Conservation (phyloP, 2,113 vertebrate species). For the Python bivittatus region DNA sequence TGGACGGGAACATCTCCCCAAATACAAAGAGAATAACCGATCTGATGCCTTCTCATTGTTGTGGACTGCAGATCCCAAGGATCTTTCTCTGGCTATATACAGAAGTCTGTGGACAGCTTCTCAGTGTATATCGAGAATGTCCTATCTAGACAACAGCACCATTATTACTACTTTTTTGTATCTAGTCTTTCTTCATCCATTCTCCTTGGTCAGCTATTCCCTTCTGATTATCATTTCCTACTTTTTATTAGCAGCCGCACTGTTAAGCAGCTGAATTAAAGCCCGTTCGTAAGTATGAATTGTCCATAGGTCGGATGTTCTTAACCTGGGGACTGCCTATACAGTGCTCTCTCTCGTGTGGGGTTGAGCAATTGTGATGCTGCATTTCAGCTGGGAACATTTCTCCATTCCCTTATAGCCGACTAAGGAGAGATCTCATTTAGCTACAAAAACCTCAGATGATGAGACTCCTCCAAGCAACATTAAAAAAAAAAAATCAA, state of each 20-base stretch:
- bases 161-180: not conserved
- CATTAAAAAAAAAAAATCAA: not conserved
- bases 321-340: no score
- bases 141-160: not conserved
- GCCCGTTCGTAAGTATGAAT: no score
- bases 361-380: not conserved
- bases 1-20: not conserved
- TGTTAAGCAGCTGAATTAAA: not conserved
- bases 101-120: not conserved
- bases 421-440: not conserved
- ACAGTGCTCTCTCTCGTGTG: not conserved
- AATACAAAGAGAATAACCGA: not conserved
- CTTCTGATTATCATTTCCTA: not conserved
- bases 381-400: not conserved
- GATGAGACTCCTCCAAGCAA: not conserved
- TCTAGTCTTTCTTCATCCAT: not conserved
- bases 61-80: not conserved
- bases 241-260: not conserved
- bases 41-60: not conserved
- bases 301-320: no score
- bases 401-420: not conserved
- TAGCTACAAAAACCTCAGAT: not conserved
- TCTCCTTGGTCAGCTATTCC: not conserved
- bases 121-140: not conserved
- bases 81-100: not conserved